Evolutionary conservation across 2,888 invertebrate species (phyloP), one percentile per base, ranked within the genome.

Genomic region (Heteromurus nitidus): DNA sequence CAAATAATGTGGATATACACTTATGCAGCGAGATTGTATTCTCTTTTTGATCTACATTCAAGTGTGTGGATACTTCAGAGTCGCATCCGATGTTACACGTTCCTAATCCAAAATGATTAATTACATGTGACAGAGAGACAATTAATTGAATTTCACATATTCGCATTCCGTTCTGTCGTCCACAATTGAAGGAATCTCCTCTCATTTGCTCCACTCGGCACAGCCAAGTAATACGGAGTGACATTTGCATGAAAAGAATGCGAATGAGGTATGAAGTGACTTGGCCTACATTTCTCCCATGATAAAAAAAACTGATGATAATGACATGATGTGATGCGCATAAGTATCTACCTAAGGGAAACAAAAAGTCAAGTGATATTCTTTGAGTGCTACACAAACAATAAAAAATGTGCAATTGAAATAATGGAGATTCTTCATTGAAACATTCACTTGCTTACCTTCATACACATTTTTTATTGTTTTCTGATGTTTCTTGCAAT

Each of bases 201-300:
- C 18, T 47, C 9, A 47, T 47, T 3, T 47, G n/a, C n/a, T n/a
- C 47, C 18, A 9, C 47, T 47, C 3, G 7, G 47, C n/a, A 47
- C 47, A 13, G 3, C n/a, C 3, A 7, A 47, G 7, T 55, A 26
- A 55, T 55, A 24, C 9, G 9, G 58, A 58, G 13, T 11, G 11
- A 18, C n/a, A n/a, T n/a, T n/a, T n/a, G n/a, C n/a, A n/a, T 58
- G 58, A 26, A 62, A 62, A 62, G 31, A 62, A 31, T 30, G 31
- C 31, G n/a, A 30, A 62, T n/a, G 31, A 62, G 9, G 31, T 62
- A 31, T 18, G 62, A 62, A 62, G 62, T 62, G 62, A 62, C 62
- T 62, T 62, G 62, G 62, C 62, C 62, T 62, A 62, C 62, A 62
- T 62, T 62, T 62, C n/a, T 30, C 36, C 36, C 62, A 62, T 31